These are phyloP conservation scores for Micromesistius poutassou DNA, from an alignment of 2,797 vertebrate species.

Conservation along the genomic window DNA sequence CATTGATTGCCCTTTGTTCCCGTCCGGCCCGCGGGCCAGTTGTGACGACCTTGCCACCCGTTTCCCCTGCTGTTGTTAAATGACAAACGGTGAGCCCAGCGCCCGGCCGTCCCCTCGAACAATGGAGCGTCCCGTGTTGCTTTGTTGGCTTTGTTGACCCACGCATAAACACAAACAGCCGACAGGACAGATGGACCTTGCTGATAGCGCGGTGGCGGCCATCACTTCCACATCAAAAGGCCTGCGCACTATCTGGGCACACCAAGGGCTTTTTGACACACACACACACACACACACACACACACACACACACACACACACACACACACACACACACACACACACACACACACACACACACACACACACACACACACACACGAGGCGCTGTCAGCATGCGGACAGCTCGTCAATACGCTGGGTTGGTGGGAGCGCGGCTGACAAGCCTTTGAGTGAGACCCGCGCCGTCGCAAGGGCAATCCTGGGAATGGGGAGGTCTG, in stretches of 20 bases:
- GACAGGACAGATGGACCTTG: conserved; percentile 30
- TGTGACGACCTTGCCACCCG: background rate
- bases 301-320: too few relatives aligned
- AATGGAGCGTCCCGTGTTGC: conserved; percentile 14
- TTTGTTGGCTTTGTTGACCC: conserved; percentile 22
- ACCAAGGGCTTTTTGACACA: conserved; percentile 14
- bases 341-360: conserved; percentile 17
- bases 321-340: background rate
- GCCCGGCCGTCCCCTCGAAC: conserved; percentile 17
- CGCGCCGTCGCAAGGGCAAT: background rate
- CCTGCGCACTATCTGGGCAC: conserved; percentile 20
- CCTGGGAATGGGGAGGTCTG: conserved; percentile 16
- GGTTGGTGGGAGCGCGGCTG: conserved; percentile 36
- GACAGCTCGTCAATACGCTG: conserved; percentile 48
- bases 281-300: background rate
- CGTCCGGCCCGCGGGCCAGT: conserved; percentile 4
- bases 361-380: background rate
- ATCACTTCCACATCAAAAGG: conserved; percentile 38
- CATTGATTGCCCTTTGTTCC: background rate
- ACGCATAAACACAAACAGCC: conserved; percentile 11
- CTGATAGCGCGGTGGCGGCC: conserved; percentile 26
- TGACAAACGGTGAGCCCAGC: conserved; percentile 19
- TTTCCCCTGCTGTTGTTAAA: conserved; percentile 3
- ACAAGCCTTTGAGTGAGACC: conserved; percentile 30
- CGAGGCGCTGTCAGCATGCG: conserved; percentile 6